Percentiles rank a stretch among this genome's conserved stretches.
Evolutionary conservation across 2,888 invertebrate genomes (phyloP).

Genomic region (Eupithecia exiguata): DNA sequence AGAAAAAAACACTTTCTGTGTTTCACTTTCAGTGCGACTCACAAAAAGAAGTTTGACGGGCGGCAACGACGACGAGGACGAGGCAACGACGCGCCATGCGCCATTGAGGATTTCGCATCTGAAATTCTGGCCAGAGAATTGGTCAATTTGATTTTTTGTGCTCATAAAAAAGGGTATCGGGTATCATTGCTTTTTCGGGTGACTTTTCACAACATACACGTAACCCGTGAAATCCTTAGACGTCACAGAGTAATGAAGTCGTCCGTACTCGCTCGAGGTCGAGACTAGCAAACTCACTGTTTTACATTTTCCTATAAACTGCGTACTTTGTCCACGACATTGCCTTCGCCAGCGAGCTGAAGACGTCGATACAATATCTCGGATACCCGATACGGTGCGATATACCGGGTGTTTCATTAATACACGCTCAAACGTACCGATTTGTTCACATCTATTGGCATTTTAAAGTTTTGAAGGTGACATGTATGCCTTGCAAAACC

Average conservation of each 20-base stretch:
- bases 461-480: too few species aligned
- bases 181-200: background rate
- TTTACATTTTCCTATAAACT: constrained; percentile 20
- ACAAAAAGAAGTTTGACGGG: background rate
- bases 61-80: background rate
- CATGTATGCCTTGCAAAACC: too few species aligned
- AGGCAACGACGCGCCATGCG: too few species aligned
- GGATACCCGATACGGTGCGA: constrained; percentile 5
- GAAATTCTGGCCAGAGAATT: background rate
- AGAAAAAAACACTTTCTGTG: background rate
- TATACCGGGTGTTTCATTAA: background rate
- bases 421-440: background rate
- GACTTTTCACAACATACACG: background rate
- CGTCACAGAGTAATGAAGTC: background rate
- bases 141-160: background rate
- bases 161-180: too few species aligned
- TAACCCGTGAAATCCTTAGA: background rate
- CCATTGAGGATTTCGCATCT: background rate
- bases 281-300: background rate
- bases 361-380: constrained; percentile 29
- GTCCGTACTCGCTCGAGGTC: background rate
- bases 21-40: background rate
- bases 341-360: constrained; percentile 24
- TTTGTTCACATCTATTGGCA: too few species aligned
- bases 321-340: constrained; percentile 23